Evolutionary conservation across 2,797 vertebrate species (phyloP), one percentile per base, ranked within the genome.

Genomic region (Acanthiza pusilla): DNA sequence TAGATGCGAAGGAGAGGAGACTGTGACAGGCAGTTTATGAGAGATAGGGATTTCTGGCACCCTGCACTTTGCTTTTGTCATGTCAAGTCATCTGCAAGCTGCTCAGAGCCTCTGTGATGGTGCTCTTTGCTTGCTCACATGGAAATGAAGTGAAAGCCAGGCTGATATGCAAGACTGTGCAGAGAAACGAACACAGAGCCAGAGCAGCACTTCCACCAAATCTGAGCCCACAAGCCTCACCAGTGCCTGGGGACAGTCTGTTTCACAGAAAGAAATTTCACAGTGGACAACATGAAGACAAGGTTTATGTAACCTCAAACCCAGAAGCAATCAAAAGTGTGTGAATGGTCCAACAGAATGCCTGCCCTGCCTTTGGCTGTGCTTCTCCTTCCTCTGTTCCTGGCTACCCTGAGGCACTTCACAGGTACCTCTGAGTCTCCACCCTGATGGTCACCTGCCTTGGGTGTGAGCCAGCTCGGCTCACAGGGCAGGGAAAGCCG

Each of bases 31-130:
- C 62, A 78, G 62, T 38, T 67, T 55, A n/a, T 50, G 60, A 57
- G 51, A 89, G 40, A 48, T 66, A 34, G 47, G 8, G 72, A 74
- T 25, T 89, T 82, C 70, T 93, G 87, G 87, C 82, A 75, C 85
- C 48, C 71, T n/a, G 30, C 55, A 42, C 92, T 91, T 96, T 81
- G 92, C 85, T 91, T 96, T 83, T 94, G 91, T 96, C 87, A 57
- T 42, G 51, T 88, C 9, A 9, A 90, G 88, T 93, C 85, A 91
- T 88, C 67, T 68, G 73, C 82, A 89, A 72, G 89, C 85, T 90
- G 87, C 85, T 86, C 73, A 75, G 82, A 94, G 92, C 51, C 73
- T 48, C 5, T 60, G 40, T 32, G 58, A 81, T n/a, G 70, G 71
- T 70, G 70, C 76, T 95, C 91, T 94, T 53, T 92, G 89, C 87